phyloP scores from a whole-genome alignment of 2,113 vertebrate genomes.

The Oceanites oceanicus region DNA sequence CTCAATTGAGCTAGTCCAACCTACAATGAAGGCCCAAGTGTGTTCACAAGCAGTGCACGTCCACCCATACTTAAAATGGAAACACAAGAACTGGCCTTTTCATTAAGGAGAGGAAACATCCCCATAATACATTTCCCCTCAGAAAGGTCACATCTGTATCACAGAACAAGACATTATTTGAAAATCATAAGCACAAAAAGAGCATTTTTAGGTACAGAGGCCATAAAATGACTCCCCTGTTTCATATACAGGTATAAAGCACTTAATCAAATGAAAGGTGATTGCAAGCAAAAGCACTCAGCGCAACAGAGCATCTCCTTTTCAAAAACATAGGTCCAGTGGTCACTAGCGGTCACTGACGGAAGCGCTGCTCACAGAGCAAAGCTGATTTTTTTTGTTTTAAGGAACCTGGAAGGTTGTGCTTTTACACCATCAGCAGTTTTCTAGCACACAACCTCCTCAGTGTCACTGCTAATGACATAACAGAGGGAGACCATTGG shows the following conservation, averaged over 20 bases:
- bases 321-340: background rate
- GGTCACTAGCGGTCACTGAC: background rate
- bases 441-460: background rate
- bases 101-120: background rate
- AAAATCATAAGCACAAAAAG: background rate
- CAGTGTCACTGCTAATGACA: background rate
- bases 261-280: background rate
- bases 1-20: background rate
- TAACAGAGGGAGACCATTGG: background rate
- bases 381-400: background rate
- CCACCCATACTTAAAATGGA: background rate
- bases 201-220: background rate
- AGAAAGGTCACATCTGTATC: background rate
- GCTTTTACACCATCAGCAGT: background rate
- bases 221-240: background rate
- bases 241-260: accelerated
- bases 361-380: background rate
- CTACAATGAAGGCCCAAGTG: background rate
- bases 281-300: background rate
- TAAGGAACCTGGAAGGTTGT: background rate
- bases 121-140: background rate
- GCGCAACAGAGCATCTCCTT: accelerated
- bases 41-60: background rate
- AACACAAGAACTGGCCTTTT: background rate
- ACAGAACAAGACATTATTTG: background rate